Base-by-base conservation (phyloP, 2,113 vertebrate genomes). In the Thunnus maccoyii region DNA sequence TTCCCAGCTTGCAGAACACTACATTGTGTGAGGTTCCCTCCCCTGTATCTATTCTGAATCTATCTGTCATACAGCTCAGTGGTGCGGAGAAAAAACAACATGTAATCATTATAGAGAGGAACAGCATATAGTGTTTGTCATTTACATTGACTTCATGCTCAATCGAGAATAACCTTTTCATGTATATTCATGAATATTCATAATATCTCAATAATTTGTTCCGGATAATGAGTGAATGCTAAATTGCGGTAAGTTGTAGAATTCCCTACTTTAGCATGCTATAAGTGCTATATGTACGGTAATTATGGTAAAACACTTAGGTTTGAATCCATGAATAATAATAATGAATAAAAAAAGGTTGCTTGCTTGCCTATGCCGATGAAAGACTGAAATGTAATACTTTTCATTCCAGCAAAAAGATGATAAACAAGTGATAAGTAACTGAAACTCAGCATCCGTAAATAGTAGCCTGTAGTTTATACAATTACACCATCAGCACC, bases 171-270 rank as follows among this genome's bases (percentile, higher is more conserved):
- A 80, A 86, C 61, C 32, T 22, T 68, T 62, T 54, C 2, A 0
- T 63, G 62, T 9, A 57, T 32, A 47, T 15, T 68, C 41, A 68
- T 77, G 46, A 65, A 73, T 79, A 73, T 86, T 83, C 16, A 78
- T 15, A 32, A 20, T 3, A 50, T 76, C 61, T 56, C 9, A 57
- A 58, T 15, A 55, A 74, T 30, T 78, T 54, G 13, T 47, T 12
- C 20, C 3, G 9, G 17, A 55, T 72, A 16, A 68, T 55, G 27
- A 60, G 20, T 50, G 12, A 16, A 58, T 27, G 52, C 32, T 63
- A 51, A 71, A 62, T 48, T 71, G 47, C 18, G 17, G 36, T 3
- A 46, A 20, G n/a, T 17, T 1, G 18, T 1, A 10, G 0, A 73
- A 57, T 9, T 54, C 13, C 15, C 47, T 6, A 44, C 3, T 3